Base-by-base conservation (phyloP, 2,797 vertebrate genomes). In the Acipenser transmontanus region DNA sequence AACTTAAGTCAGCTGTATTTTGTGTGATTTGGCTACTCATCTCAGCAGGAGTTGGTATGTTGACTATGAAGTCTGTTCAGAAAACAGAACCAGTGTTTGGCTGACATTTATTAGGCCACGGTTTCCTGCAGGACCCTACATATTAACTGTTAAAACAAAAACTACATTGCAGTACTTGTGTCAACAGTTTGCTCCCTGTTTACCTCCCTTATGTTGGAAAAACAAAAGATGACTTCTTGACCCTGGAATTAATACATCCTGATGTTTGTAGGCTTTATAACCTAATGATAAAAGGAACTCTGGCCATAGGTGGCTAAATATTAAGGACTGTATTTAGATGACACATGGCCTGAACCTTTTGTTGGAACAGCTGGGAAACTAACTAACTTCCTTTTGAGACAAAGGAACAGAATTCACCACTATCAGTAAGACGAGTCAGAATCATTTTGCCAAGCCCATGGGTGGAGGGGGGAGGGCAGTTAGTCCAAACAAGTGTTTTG, bases 1-100 rank as follows among this genome's bases (percentile, higher is more conserved):
- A 71, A 71, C 69, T 71, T 1, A 0, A 64, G 49, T 50, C 52
- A 1, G 69, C 72, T 76, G 72, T 76, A 63, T 68, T 77, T 73
- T 64, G 68, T 67, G 62, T 67, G 61, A 64, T 57, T 75, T 70
- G 60, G 67, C 64, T 49, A 67, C 66, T 73, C 20, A 49, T 73
- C 71, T 70, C 70, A 59, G 49, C 1, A 4, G 70, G 65, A 59
- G 65, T 56, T 69, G 10, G 70, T 69, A 71, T 66, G 65, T 69
- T 70, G 61, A 64, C 67, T 68, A 70, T 67, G 73, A 66, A 69
- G 73, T 66, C 66, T 69, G 70, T 68, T 63, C 70, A 70, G 73
- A 75, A 79, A 71, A 20, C 66, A 72, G 69, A 47, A 6, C 61
- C 63, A 13, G 51, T 66, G 59, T 61, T 62, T 62, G 10, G 6